A percentile compares a stretch with the other conserved stretches of the same genome.
Conservation (phyloP, 2,888 invertebrate genomes). For the Polyommatus icarus region DNA sequence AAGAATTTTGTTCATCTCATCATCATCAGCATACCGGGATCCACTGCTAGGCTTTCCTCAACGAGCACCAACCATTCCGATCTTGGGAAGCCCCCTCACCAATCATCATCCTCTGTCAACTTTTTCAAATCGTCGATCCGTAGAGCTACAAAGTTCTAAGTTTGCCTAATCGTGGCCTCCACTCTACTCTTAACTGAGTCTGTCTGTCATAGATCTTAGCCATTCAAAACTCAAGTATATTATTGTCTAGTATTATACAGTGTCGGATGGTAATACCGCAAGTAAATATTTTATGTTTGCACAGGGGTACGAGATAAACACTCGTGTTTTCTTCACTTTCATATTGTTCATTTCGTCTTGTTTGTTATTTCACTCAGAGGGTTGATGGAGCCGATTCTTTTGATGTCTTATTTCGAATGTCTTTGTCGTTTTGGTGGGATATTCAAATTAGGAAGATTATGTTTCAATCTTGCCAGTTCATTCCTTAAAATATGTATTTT, state of each 20-base stretch:
- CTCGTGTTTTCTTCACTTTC: constrained; percentile 25
- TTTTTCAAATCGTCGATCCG: too few relatives aligned
- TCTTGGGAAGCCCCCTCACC: too few relatives aligned
- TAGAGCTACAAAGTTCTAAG: too few relatives aligned
- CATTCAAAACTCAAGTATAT: background rate
- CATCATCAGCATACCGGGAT: too few relatives aligned
- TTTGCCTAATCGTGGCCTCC: too few relatives aligned
- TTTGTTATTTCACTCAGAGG: constrained; percentile 9
- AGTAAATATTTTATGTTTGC: constrained; percentile 27
- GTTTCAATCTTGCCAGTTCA: background rate
- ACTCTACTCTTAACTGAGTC: too few relatives aligned
- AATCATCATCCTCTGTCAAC: too few relatives aligned
- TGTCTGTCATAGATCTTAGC: too few relatives aligned
- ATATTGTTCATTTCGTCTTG: constrained; percentile 20
- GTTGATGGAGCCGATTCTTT: constrained; percentile 5
- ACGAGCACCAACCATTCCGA: too few relatives aligned
- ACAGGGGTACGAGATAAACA: constrained; percentile 15
- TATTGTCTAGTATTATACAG: background rate
- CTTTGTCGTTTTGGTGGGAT: background rate
- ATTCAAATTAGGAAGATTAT: background rate
- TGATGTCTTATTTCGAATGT: background rate
- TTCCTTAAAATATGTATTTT: background rate
- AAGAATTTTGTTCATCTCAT: too few relatives aligned
- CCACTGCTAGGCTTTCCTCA: too few relatives aligned
- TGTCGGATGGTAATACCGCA: constrained; percentile 23